Base-by-base conservation (phyloP, 2,113 vertebrate genomes). In the Deroptyus accipitrinus region DNA sequence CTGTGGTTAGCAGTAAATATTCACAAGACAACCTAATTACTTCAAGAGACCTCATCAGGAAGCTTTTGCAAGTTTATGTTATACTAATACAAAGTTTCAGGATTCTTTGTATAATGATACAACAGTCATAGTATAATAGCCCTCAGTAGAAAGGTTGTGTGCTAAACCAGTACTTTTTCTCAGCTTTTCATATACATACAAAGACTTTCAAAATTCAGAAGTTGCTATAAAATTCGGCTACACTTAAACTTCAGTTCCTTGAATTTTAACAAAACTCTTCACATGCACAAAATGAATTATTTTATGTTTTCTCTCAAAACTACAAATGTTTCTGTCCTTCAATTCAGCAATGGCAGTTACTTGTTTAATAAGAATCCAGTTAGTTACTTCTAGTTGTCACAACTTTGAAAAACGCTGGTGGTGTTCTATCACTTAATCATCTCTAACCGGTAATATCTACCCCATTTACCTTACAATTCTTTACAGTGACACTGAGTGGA, bases 1-100 rank as follows among this genome's bases (percentile, higher is more conserved):
- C 10, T 0, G 0, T 9, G 3, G 13, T 33, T 76, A 10, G 2
- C 15, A 55, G 33, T 25, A 55, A 27, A 30, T 28, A 42, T 57
- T 55, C 10, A 2, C 68, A 83, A 48, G 31, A n/a, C 10, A 48
- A 24, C 3, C 24, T 52, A 49, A 62, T 37, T 37, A 62, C 55
- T 80, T 81, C 63, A 86, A 81, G 28, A 59, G 5, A 18, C 25
- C 4, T 80, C 20, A 44, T 27, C 52, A 30, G 62, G 28, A 13
- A 80, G 35, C 7, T 77, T 86, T 54, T 69, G 18, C 27, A 52
- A 23, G 23, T 57, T 64, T 28, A 68, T 44, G 13, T 27, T 15
- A 4, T 14, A 10, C 37, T 82, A 67, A 85, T 2, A 48, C 4
- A 33, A 63, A 44, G 2, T 48, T 63, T 33, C 31, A 74, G 49